Percentiles rank a stretch among this genome's conserved stretches.
phyloP scores from a whole-genome alignment of 2,113 vertebrate species.

The Nanorana parkeri region DNA sequence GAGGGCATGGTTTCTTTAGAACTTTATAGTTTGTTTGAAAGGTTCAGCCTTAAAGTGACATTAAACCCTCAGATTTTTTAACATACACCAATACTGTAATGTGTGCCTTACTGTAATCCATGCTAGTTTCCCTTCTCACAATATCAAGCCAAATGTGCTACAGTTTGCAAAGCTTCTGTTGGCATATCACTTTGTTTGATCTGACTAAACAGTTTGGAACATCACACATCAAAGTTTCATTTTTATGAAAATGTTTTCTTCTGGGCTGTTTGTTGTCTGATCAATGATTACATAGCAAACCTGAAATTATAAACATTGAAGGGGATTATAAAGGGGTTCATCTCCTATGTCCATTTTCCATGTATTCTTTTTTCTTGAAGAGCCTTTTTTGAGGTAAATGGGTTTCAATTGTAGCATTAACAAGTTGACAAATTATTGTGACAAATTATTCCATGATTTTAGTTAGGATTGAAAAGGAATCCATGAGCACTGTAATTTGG shows the following conservation, averaged over 20 bases:
- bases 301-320: not conserved
- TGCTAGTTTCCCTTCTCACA: too few relatives aligned
- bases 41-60: too few relatives aligned
- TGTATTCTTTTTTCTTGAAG: not conserved
- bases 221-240: not conserved
- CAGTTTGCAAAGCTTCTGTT: not conserved
- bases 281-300: not conserved
- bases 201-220: too few relatives aligned
- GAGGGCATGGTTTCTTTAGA: too few relatives aligned
- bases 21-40: too few relatives aligned
- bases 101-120: too few relatives aligned
- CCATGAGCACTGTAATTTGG: too few relatives aligned
- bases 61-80: too few relatives aligned
- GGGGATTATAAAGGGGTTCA: not conserved
- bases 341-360: not conserved
- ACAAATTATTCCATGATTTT: not conserved
- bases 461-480: not conserved
- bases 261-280: not conserved
- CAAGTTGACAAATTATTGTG: not conserved
- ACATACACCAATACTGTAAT: too few relatives aligned
- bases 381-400: not conserved
- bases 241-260: not conserved
- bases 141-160: not conserved
- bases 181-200: not conserved
- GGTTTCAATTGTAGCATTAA: not conserved